Conservation (phyloP, 2,113 vertebrate species). For the Myrmecobius fasciatus region DNA sequence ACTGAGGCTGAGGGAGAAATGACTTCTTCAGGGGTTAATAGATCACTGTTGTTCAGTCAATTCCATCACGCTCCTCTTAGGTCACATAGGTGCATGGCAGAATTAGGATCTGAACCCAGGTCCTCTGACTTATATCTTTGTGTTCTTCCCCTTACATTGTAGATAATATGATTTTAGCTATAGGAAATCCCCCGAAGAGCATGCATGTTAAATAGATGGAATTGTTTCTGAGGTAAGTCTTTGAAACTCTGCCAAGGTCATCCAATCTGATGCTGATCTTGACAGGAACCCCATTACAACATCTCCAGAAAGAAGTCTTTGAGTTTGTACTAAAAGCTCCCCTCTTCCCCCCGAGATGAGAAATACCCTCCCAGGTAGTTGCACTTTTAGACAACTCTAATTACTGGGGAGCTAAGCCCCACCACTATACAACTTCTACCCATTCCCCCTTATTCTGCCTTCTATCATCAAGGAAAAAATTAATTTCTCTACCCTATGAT, state of each 20-base stretch:
- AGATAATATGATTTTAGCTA: not conserved
- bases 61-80: not conserved
- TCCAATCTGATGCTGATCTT: not conserved
- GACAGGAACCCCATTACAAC: not conserved
- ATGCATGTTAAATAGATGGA: not conserved
- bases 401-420: not conserved
- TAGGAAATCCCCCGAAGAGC: no score
- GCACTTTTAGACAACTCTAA: not conserved
- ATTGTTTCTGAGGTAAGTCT: not conserved
- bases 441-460: not conserved
- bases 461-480: not conserved
- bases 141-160: not conserved
- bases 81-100: not conserved
- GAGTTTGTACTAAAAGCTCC: not conserved
- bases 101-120: not conserved
- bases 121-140: not conserved
- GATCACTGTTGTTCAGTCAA: not conserved
- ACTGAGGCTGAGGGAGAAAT: not conserved
- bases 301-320: not conserved
- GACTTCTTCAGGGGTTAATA: not conserved
- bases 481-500: not conserved
- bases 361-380: no score
- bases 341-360: not conserved
- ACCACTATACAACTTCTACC: not conserved
- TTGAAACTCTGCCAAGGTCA: not conserved